Percentiles rank a stretch among this genome's conserved stretches.
phyloP scores from a whole-genome alignment of 2,113 vertebrate genomes.

The Ptychochromis oligacanthus region DNA sequence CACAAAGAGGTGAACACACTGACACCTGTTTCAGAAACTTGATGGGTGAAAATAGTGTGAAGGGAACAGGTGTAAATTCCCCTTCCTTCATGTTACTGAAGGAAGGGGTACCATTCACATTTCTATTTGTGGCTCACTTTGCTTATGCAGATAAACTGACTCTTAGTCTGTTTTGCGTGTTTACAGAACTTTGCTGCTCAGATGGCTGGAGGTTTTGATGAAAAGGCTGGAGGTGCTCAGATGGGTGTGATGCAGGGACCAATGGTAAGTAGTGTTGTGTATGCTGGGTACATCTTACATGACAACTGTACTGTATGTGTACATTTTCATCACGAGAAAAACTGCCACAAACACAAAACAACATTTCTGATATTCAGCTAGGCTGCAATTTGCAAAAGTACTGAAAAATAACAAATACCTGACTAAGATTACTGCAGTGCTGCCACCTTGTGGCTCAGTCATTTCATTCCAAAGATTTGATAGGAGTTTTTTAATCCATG shows the following conservation, averaged over 20 bases:
- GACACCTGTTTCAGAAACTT: not conserved
- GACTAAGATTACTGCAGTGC: conserved; percentile 1
- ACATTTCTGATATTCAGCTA: not conserved
- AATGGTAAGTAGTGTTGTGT: conserved; percentile 80
- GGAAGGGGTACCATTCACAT: not conserved
- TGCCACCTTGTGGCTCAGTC: conserved; percentile 55
- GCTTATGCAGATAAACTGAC: not conserved
- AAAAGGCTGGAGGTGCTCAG: conserved; percentile 88
- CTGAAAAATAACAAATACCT: not conserved
- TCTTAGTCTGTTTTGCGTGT: conserved; percentile 13
- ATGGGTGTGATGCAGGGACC: conserved; percentile 97
- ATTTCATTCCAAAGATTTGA: not conserved
- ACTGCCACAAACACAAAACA: not conserved
- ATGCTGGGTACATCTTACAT: not conserved
- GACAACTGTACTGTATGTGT: not conserved
- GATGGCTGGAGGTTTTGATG: conserved; percentile 92
- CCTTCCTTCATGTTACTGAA: not conserved
- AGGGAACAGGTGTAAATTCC: not conserved
- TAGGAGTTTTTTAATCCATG: not conserved
- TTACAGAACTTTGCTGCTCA: conserved; percentile 93
- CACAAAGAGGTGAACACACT: not conserved
- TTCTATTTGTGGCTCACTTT: not conserved
- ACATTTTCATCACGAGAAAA: not conserved
- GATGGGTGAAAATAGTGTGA: not conserved
- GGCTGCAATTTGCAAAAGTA: not conserved